Percentiles rank a stretch among this genome's conserved stretches.
Evolutionary conservation across 2,888 invertebrate genomes (phyloP).

Genomic region (Torymus texanus): DNA sequence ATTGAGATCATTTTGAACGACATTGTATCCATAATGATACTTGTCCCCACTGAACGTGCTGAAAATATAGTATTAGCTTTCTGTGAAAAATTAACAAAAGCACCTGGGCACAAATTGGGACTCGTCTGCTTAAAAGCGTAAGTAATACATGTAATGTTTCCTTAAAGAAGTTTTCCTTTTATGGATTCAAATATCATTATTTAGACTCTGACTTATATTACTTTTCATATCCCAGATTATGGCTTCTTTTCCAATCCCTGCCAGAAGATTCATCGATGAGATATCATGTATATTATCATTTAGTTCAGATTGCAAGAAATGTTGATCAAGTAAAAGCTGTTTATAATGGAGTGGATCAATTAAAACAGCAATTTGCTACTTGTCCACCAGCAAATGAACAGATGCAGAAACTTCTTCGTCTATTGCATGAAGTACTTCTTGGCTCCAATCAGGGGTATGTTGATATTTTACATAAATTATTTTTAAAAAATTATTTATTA

Average conservation of each 20-base stretch:
- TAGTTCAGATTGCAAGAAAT: slow-evolving; percentile 91
- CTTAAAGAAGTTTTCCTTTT: too few relatives aligned
- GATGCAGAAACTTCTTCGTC: slow-evolving; percentile 91
- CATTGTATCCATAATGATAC: slow-evolving; percentile 96
- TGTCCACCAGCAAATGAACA: slow-evolving; percentile 91
- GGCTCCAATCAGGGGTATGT: slow-evolving; percentile 89
- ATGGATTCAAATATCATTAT: too few relatives aligned
- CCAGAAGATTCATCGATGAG: slow-evolving; percentile 89
- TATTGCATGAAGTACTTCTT: slow-evolving; percentile 91
- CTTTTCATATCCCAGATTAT: slow-evolving; percentile 79
- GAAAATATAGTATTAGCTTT: slow-evolving; percentile 93
- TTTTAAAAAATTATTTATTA: slow-evolving; percentile 12
- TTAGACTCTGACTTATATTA: neutral
- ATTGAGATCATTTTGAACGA: slow-evolving; percentile 96
- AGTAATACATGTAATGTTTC: slow-evolving; percentile 75
- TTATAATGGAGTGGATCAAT: slow-evolving; percentile 88
- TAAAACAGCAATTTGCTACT: slow-evolving; percentile 86
- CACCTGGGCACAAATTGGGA: slow-evolving; percentile 87
- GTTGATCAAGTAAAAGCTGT: slow-evolving; percentile 91
- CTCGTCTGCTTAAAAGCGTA: slow-evolving; percentile 90
- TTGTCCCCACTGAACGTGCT: slow-evolving; percentile 89
- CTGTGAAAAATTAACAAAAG: slow-evolving; percentile 93
- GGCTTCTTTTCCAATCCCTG: slow-evolving; percentile 94
- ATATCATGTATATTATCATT: slow-evolving; percentile 94
- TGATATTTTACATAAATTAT: neutral